These are phyloP conservation scores for Macrobrachium nipponense DNA, from an alignment of 1,140 invertebrate species.

Conservation along the genomic window DNA sequence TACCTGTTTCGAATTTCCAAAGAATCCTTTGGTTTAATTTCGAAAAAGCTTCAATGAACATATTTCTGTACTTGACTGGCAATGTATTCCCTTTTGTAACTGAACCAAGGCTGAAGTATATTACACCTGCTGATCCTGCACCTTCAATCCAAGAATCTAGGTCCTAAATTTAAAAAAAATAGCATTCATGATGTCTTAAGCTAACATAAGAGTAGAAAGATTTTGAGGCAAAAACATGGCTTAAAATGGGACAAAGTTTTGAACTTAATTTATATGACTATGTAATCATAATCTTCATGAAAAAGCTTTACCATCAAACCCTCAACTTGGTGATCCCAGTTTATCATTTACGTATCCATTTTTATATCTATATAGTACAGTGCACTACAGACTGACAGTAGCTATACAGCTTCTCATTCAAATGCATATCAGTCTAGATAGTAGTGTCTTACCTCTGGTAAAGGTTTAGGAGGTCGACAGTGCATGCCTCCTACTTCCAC, in stretches of 20 bases:
- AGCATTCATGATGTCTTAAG: neutral
- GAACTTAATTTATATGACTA: no score
- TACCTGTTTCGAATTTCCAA: slow-evolving; percentile 60
- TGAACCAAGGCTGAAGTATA: slow-evolving; percentile 47
- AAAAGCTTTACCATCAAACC: no score
- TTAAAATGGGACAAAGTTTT: no score
- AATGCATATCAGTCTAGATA: neutral
- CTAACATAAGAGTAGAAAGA: neutral
- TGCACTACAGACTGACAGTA: neutral
- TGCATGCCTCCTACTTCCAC: slow-evolving; percentile 39
- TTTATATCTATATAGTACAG: neutral
- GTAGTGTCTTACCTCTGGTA: slow-evolving; percentile 11
- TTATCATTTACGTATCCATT: neutral
- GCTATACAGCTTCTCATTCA: no score
- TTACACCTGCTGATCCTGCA: slow-evolving; percentile 23
- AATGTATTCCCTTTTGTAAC: slow-evolving; percentile 13
- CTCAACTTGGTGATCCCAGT: neutral
- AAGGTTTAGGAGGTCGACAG: slow-evolving; percentile 38
- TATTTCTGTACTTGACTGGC: slow-evolving; percentile 23
- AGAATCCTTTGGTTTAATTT: slow-evolving; percentile 51
- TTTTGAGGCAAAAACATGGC: no score
- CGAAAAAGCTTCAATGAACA: slow-evolving; percentile 51
- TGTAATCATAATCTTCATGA: no score
- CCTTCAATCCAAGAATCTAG: slow-evolving; percentile 16
- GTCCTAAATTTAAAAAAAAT: neutral